Evolutionary conservation across 2,797 vertebrate species (phyloP).

Genomic region (Chromis chromis): DNA sequence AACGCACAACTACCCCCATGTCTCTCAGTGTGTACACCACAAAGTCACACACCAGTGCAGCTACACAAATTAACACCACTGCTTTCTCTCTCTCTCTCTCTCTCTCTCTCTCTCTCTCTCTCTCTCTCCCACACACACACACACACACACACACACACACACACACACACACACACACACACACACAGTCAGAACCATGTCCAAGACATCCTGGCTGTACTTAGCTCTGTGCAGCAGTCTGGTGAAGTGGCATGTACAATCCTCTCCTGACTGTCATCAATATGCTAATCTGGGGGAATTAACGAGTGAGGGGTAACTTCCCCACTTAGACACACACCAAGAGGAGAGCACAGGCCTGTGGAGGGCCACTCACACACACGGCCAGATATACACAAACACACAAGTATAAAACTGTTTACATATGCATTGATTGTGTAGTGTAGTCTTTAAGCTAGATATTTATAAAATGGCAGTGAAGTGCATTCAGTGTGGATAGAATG

Average conservation of each 20-base stretch:
- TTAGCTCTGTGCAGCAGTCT: constrained; percentile 87
- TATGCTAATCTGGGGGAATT: constrained; percentile 93
- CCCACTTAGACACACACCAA: constrained; percentile 88
- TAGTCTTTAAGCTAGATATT: neutral
- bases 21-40: constrained; percentile 50
- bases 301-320: constrained; percentile 87
- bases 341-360: constrained; percentile 66
- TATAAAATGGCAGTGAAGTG: neutral
- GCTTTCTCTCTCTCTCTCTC: neutral
- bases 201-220: constrained; percentile 56
- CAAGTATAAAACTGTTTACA: neutral
- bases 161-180: constrained; percentile 16
- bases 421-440: neutral
- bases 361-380: constrained; percentile 8
- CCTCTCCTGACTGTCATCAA: constrained; percentile 88
- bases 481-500: no score
- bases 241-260: constrained; percentile 84
- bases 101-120: neutral
- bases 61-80: constrained; percentile 38
- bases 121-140: neutral
- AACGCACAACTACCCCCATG: constrained; percentile 61
- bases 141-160: constrained; percentile 6
- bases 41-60: constrained; percentile 31
- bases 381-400: neutral
- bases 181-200: constrained; percentile 11